These are phyloP conservation scores for Spodoptera exigua DNA, from an alignment of 2,888 invertebrate genomes.

Conservation along the genomic window DNA sequence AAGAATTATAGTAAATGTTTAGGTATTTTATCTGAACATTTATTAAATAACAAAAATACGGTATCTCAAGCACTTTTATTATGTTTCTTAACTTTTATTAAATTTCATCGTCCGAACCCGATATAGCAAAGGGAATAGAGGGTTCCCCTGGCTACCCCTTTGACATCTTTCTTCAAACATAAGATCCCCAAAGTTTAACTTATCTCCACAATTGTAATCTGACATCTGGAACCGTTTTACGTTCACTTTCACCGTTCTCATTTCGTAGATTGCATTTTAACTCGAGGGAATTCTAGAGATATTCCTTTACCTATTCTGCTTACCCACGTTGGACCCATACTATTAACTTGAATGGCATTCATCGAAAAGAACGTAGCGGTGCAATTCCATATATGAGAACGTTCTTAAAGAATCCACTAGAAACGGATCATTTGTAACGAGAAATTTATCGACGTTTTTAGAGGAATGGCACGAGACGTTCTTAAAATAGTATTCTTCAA, in stretches of 20 bases:
- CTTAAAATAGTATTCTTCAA: no score
- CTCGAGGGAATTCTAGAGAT: constrained; percentile 26
- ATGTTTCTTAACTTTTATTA: no score
- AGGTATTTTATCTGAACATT: no score
- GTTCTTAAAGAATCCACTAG: not conserved
- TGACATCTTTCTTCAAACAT: constrained; percentile 14
- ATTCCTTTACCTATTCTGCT: constrained; percentile 23
- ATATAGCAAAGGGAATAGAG: no score
- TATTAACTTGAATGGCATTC: constrained; percentile 17
- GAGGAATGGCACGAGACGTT: no score
- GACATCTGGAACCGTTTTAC: constrained; percentile 4
- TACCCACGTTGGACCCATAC: constrained; percentile 16
- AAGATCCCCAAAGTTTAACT: constrained; percentile 23
- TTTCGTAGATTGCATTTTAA: constrained; percentile 46
- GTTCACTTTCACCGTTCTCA: constrained; percentile 25
- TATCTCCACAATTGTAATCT: constrained; percentile 33
- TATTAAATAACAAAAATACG: no score
- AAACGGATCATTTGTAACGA: no score
- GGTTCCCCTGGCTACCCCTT: no score
- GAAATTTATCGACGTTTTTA: no score
- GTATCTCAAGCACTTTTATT: no score
- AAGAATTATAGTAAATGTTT: no score
- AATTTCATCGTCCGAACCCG: no score
- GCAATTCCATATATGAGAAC: constrained; percentile 1
- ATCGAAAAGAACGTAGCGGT: constrained; percentile 6